Evolutionary conservation across 2,797 vertebrate species (phyloP).

Genomic region (Halcyon chelicuti): DNA sequence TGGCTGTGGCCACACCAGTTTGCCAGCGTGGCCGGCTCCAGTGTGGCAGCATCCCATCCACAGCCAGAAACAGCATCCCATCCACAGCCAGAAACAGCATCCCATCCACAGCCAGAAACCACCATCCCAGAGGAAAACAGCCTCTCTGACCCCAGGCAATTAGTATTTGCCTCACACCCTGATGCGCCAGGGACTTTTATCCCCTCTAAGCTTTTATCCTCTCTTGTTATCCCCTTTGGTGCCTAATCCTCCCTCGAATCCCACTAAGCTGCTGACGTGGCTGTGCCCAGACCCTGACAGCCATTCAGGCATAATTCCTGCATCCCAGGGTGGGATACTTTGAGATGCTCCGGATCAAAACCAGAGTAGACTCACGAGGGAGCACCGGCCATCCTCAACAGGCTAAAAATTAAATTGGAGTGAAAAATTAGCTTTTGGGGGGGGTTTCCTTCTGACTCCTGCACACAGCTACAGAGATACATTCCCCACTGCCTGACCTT

Average conservation of each 20-base stretch:
- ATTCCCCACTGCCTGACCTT: not conserved
- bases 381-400: not conserved
- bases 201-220: not conserved
- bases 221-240: constrained; percentile 25
- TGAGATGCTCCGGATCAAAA: not conserved
- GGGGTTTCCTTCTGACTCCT: constrained; percentile 11
- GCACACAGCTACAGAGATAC: not conserved
- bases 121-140: not conserved
- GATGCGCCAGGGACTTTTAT: not conserved
- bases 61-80: not conserved
- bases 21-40: not conserved
- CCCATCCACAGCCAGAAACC: not conserved
- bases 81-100: not conserved
- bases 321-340: not conserved
- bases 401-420: constrained; percentile 35
- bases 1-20: not conserved
- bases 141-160: not conserved
- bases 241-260: not conserved
- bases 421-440: constrained; percentile 20
- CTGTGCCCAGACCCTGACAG: not conserved
- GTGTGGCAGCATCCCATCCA: not conserved
- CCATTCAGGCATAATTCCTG: not conserved
- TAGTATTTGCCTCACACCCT: not conserved
- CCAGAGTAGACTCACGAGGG: not conserved
- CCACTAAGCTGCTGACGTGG: not conserved